Evolutionary conservation across 2,113 vertebrate species (phyloP).

Genomic region (Corydoras maculifer): DNA sequence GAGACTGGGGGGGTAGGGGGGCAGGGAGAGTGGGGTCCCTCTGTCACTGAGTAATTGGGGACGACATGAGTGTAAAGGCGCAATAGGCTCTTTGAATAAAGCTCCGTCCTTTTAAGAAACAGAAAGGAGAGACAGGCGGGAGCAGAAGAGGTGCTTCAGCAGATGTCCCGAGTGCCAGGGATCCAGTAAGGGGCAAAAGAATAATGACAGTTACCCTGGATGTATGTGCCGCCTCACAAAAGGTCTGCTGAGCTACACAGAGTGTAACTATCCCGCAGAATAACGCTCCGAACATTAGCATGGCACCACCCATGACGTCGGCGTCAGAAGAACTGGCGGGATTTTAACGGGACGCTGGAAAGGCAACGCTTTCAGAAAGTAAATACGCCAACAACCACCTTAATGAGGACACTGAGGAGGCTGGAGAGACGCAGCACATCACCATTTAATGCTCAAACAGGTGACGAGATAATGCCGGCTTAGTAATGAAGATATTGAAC

Average conservation of each 20-base stretch:
- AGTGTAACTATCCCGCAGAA: neutral
- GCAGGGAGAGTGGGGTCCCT: slow-evolving; percentile 16
- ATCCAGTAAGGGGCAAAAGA: slow-evolving; percentile 29
- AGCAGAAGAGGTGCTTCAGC: slow-evolving; percentile 36
- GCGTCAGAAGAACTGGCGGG: too few species aligned
- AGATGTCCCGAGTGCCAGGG: slow-evolving; percentile 44
- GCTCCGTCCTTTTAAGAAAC: slow-evolving; percentile 37
- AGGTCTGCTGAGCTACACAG: neutral
- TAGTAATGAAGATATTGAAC: too few species aligned
- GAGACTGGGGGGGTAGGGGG: slow-evolving; percentile 6
- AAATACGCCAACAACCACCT: too few species aligned
- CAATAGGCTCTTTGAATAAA: slow-evolving; percentile 34
- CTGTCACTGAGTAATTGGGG: slow-evolving; percentile 35
- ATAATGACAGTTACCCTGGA: neutral
- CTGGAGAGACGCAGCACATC: too few species aligned
- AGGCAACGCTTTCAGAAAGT: too few species aligned
- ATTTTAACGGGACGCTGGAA: too few species aligned
- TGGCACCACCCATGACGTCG: too few species aligned
- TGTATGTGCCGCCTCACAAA: neutral
- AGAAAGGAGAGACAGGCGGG: slow-evolving; percentile 31
- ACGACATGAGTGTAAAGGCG: slow-evolving; percentile 36
- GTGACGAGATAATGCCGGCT: too few species aligned
- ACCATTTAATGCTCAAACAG: too few species aligned
- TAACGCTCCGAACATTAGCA: too few species aligned
- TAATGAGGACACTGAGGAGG: too few species aligned